Conservation (phyloP, 2,113 vertebrate species). For the Oplegnathus fasciatus region DNA sequence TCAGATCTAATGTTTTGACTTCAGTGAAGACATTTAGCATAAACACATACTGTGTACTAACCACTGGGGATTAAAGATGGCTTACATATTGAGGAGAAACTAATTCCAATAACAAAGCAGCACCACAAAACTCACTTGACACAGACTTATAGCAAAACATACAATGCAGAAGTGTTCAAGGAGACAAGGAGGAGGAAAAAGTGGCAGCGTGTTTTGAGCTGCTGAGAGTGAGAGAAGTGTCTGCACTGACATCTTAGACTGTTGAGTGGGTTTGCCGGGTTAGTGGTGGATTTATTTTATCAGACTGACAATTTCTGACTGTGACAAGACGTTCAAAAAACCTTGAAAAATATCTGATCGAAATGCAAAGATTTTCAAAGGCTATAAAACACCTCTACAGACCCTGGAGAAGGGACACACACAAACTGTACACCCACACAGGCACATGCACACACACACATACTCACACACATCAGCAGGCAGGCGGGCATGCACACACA, state of each 20-base stretch:
- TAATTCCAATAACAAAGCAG: background rate
- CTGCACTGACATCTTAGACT: constrained; percentile 50
- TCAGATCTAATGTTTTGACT: background rate
- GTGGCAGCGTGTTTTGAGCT: constrained; percentile 47
- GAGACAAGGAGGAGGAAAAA: constrained; percentile 51
- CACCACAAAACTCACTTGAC: constrained; percentile 14
- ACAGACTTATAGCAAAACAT: constrained; percentile 12
- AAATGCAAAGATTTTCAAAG: constrained; percentile 78
- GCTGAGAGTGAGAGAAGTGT: constrained; percentile 45
- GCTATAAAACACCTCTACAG: constrained; percentile 75
- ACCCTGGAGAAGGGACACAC: constrained; percentile 76
- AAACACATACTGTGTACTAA: background rate
- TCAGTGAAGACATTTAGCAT: background rate
- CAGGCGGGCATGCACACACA: constrained; percentile 5
- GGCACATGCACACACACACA: constrained; percentile 20
- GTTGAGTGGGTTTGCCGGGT: constrained; percentile 51
- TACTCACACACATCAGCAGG: constrained; percentile 34
- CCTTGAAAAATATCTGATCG: constrained; percentile 75
- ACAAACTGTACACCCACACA: constrained; percentile 78
- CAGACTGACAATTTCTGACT: constrained; percentile 67
- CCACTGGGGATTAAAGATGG: background rate
- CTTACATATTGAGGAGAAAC: background rate
- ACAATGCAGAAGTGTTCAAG: constrained; percentile 48
- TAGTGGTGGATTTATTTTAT: constrained; percentile 66
- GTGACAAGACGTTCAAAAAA: constrained; percentile 69